Percentiles rank a stretch among this genome's conserved stretches.
These are phyloP conservation scores for Lateolabrax maculatus DNA, from an alignment of 2,797 vertebrate species.

Conservation along the genomic window DNA sequence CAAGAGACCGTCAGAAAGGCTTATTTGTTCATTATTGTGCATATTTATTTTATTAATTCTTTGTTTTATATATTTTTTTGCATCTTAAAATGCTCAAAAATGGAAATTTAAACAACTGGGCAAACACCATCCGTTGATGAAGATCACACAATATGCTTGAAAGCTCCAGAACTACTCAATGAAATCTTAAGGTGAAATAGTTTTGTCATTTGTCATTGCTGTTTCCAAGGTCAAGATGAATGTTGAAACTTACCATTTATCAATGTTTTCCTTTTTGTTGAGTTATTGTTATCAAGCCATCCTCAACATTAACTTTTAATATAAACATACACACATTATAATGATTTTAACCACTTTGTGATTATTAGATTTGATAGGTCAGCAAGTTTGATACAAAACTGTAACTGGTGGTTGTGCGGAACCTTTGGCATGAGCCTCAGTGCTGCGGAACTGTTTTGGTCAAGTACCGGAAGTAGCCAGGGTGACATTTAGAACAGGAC, in stretches of 20 bases:
- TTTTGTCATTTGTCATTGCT: neutral
- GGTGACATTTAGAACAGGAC: conserved; percentile 81
- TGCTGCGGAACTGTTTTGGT: conserved; percentile 56
- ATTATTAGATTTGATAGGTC: neutral
- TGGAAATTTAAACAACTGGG: neutral
- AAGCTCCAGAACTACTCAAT: neutral
- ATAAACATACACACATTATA: neutral
- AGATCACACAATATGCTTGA: neutral
- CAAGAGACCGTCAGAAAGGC: neutral
- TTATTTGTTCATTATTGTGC: neutral
- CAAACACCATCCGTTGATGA: neutral
- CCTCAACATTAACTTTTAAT: neutral
- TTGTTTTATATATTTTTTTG: neutral
- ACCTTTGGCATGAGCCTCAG: conserved; percentile 22
- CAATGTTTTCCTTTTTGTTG: neutral
- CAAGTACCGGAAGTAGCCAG: conserved; percentile 77
- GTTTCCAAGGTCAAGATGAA: neutral
- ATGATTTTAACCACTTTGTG: neutral
- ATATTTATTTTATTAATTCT: neutral
- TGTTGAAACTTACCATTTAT: neutral
- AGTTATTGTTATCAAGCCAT: neutral
- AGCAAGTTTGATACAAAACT: neutral
- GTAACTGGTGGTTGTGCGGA: conserved; percentile 36
- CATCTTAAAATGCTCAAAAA: neutral
- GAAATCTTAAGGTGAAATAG: neutral